Base-by-base conservation (phyloP, 2,797 vertebrate genomes). In the Huso huso region DNA sequence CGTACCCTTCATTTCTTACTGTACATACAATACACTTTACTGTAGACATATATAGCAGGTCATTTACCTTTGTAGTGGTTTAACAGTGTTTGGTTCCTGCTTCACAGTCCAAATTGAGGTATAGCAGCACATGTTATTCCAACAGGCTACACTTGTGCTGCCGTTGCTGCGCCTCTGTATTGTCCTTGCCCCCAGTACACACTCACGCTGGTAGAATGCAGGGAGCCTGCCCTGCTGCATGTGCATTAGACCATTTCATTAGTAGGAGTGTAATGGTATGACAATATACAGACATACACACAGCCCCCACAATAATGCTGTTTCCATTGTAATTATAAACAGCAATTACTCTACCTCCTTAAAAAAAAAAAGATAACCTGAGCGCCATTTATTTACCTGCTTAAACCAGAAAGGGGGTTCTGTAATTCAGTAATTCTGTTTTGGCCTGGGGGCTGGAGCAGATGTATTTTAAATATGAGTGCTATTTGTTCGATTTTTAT, bases 371-470 rank as follows among this genome's bases (percentile, higher is more conserved):
- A 73, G 71, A 75, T 74, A 65, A 72, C 67, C 74, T 60, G 66
- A 9, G 55, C 62, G 61, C 76, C 77, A 77, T 81, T 79, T 75
- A 65, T 75, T 74, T 71, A 57, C 71, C 48, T 68, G 67, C 68
- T 66, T 69, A 59, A 67, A 67, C 64, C 73, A 64, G 57, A 72
- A 58, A 66, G 63, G 67, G 67, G 70, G 53, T 51, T 69, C 55
- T 69, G 23, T 37, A 64, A 51, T 61, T 50, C 53, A 15, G 55
- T 58, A 6, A 37, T 15, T 49, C 6, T 86, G 84, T 86, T 86
- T 73, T 83, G 70, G 81, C 87, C 84, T 70, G 75, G 73, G 85
- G 85, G 80, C 68, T 70, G 65, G 68, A 67, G 64, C 71, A 69
- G 70, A 71, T 73, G 66, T 71, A 66, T 75, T 73, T 69, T 12